A percentile compares a stretch with the other conserved stretches of the same genome.
These are phyloP conservation scores for Calameuta pallipes DNA, from an alignment of 2,888 invertebrate genomes.

Conservation along the genomic window DNA sequence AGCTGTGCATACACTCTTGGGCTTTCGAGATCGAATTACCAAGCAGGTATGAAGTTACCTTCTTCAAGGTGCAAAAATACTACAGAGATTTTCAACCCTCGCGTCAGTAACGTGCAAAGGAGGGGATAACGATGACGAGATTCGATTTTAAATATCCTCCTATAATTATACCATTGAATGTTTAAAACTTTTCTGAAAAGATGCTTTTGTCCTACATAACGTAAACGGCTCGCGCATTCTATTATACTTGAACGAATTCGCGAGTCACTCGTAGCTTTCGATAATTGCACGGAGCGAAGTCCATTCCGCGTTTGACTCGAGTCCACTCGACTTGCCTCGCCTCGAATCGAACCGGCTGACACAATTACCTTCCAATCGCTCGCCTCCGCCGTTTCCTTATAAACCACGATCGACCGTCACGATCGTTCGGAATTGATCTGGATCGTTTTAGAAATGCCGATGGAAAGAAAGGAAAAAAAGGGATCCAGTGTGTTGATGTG, in stretches of 20 bases:
- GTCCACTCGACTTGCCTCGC: conserved; percentile 8
- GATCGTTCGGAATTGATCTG: neutral
- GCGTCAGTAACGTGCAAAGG: neutral
- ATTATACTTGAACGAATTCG: neutral
- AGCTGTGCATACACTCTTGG: neutral
- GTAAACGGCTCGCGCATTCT: neutral
- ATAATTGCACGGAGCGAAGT: conserved; percentile 6
- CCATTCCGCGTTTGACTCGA: conserved; percentile 9
- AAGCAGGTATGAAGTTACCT: neutral
- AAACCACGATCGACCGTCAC: neutral
- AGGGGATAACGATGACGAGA: neutral
- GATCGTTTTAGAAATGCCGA: conserved; percentile 31
- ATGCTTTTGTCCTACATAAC: neutral
- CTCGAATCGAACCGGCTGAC: conserved; percentile 12
- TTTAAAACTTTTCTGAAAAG: neutral
- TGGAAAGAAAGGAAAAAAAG: conserved; percentile 15
- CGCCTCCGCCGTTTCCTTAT: conserved; percentile 5
- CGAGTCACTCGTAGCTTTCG: conserved; percentile 2
- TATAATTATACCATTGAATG: neutral
- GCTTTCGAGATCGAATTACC: conserved; percentile 6
- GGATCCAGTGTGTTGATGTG: neutral
- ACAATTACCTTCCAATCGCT: conserved; percentile 11
- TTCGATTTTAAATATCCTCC: neutral
- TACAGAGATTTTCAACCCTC: neutral
- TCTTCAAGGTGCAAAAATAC: neutral